Conservation (phyloP, 2,113 vertebrate genomes). For the Hymenochirus boettgeri region DNA sequence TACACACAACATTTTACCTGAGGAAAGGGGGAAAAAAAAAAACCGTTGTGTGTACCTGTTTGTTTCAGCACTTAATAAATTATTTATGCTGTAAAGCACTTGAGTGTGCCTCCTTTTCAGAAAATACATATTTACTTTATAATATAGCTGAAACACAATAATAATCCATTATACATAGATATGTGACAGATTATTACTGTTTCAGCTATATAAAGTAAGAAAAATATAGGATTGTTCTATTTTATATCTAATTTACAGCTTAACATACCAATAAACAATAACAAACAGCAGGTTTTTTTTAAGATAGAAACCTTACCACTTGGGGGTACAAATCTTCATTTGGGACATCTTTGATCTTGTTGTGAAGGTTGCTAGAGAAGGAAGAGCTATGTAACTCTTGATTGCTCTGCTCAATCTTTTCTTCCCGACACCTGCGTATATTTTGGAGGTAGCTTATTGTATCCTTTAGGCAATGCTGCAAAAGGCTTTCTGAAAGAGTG, state of each 20-base stretch:
- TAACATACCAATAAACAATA: background rate
- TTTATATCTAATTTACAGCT: background rate
- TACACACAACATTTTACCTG: no score
- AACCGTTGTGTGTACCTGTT: no score
- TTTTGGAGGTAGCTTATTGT: constrained; percentile 74
- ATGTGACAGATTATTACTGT: no score
- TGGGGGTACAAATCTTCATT: constrained; percentile 84
- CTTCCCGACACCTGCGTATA: constrained; percentile 75
- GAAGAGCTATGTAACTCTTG: constrained; percentile 54
- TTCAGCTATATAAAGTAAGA: no score
- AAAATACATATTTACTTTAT: no score
- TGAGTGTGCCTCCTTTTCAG: no score
- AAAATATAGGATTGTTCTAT: background rate
- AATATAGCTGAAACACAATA: no score
- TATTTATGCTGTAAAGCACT: no score
- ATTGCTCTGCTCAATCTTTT: constrained; percentile 79
- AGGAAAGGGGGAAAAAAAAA: no score
- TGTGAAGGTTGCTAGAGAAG: background rate
- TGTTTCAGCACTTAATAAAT: no score
- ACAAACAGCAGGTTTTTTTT: background rate
- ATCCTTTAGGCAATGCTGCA: constrained; percentile 77
- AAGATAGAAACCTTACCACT: constrained; percentile 74
- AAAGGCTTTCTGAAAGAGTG: constrained; percentile 73
- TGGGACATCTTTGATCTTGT: constrained; percentile 73
- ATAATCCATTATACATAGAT: no score